Conservation (phyloP, 2,888 invertebrate genomes). For the Yponomeuta plumbellus region DNA sequence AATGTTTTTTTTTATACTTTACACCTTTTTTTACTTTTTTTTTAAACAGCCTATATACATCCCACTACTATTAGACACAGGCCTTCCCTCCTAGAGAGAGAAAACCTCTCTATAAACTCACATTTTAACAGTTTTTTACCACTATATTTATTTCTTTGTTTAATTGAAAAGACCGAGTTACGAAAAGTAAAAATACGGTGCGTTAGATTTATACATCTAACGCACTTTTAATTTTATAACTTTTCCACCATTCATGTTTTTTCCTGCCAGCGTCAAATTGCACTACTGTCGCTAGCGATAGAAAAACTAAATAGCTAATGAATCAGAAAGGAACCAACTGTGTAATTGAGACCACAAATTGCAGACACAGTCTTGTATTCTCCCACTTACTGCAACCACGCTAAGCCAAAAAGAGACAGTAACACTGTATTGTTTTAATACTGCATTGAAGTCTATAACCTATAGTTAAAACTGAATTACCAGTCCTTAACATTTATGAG, state of each 20-base stretch:
- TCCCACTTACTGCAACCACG: constrained; percentile 21
- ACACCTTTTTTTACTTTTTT: not conserved
- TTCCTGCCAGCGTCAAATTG: not conserved
- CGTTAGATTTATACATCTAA: too few species aligned
- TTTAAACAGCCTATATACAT: too few species aligned
- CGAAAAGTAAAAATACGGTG: too few species aligned
- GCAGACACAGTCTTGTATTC: constrained; percentile 22
- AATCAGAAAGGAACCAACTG: constrained; percentile 23
- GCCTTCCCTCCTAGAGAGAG: too few species aligned
- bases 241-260: not conserved
- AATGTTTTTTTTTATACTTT: not conserved
- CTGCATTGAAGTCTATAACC: not conserved
- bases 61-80: too few species aligned
- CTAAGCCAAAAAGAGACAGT: constrained; percentile 24
- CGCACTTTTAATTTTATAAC: not conserved
- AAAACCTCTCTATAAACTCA: too few species aligned
- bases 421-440: constrained; percentile 26
- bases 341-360: constrained; percentile 14
- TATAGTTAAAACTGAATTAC: constrained; percentile 31
- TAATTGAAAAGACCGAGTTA: not conserved
- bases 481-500: constrained; percentile 46
- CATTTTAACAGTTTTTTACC: too few species aligned
- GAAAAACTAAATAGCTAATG: constrained; percentile 20
- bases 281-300: not conserved
- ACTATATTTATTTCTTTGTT: not conserved